Base-by-base conservation (phyloP, 2,888 invertebrate genomes). In the Bellardia pandia region DNA sequence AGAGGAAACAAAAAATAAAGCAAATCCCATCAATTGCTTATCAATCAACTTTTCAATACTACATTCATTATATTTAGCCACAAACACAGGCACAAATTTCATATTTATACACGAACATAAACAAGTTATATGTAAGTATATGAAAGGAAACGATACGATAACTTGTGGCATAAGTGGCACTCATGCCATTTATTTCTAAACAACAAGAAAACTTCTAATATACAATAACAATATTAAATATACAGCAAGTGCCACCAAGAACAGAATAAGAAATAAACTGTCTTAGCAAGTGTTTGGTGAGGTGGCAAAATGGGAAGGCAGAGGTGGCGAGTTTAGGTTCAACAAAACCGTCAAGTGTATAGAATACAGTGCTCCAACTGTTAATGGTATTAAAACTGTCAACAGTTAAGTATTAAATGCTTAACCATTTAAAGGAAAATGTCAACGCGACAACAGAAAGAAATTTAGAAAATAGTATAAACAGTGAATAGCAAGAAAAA, bases 1-100 rank as follows among this genome's bases (percentile, higher is more conserved):
- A 51, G 14, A 7, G 37, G 11, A 13, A 30, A 53, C n/a, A 53
- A 48, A 76, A 53, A 13, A 53, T 14, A 71, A 42, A 53, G 88
- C 88, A 91, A 91, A 91, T 91, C 91, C 91, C 89, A 91, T 91
- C 91, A 91, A 92, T 92, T 92, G 91, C 91, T 90, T 92, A 92
- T 91, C 91, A 92, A 92, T 92, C 92, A 92, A 91, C 89, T 90
- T 89, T 74, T 66, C 83, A 86, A 79, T 79, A 66, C 56, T 14
- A 60, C 14, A 64, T 16, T 16, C 69, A 85, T 76, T 58, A 71
- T 60, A 74, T 40, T 33, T 37, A 53, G 13, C 8, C 8, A n/a
- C 16, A 58, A 14, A 13, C 14, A 64, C 16, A 58, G 8, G 45
- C 64, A 62, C 8, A 71, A 3, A 48, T 23, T 48, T 33, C 30